These are phyloP conservation scores for Holacanthus passer DNA, from an alignment of 2,113 vertebrate genomes.

Conservation along the genomic window DNA sequence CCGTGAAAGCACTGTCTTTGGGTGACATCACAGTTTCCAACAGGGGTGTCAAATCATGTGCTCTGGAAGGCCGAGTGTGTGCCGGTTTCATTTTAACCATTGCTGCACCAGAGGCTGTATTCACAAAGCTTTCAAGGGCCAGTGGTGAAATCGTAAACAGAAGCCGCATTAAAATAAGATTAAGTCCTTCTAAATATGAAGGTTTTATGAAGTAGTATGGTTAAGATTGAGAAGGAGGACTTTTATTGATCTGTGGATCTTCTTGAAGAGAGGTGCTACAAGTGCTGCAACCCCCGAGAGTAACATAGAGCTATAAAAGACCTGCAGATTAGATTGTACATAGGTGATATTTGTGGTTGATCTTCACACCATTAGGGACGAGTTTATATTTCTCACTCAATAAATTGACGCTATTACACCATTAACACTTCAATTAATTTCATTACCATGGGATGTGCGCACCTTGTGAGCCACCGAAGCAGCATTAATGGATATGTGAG, in stretches of 20 bases:
- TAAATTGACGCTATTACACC: slow-evolving; percentile 49
- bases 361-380: slow-evolving; percentile 41
- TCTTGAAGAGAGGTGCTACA: not conserved
- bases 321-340: not conserved
- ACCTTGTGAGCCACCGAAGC: slow-evolving; percentile 22
- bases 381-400: slow-evolving; percentile 38
- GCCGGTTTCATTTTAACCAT: slow-evolving; percentile 20
- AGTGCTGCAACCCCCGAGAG: not conserved
- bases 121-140: not conserved
- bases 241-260: slow-evolving; percentile 18
- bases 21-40: slow-evolving; percentile 44
- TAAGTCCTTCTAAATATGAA: not conserved
- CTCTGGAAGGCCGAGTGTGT: slow-evolving; percentile 7
- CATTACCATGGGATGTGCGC: slow-evolving; percentile 12
- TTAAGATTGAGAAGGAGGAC: not conserved
- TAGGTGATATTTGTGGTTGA: slow-evolving; percentile 20
- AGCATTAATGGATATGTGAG: slow-evolving; percentile 11
- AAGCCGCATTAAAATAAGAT: not conserved
- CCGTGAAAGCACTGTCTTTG: slow-evolving; percentile 32
- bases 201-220: not conserved
- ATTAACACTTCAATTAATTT: slow-evolving; percentile 42
- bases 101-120: not conserved
- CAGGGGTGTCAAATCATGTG: slow-evolving; percentile 38
- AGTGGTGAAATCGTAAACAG: not conserved
- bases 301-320: not conserved